phyloP scores from a whole-genome alignment of 2,797 vertebrate genomes.

The Remorina albescens region DNA sequence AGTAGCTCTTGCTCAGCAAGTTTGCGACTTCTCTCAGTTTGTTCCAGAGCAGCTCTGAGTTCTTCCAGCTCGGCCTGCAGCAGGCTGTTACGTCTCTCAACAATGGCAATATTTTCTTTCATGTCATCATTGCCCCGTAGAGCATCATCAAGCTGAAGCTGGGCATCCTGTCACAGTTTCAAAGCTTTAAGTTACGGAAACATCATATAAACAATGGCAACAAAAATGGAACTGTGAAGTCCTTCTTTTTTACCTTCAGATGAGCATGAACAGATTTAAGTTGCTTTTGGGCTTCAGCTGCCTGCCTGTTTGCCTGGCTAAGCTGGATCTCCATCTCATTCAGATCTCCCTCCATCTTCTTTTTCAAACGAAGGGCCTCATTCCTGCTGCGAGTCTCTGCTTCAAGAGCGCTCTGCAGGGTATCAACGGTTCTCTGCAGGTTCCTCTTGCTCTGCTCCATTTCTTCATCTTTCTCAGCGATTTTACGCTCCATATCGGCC shows the following conservation, averaged over 20 bases:
- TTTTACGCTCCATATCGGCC: constrained; percentile 89
- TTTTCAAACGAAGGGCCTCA: constrained; percentile 84
- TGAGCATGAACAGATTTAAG: constrained; percentile 85
- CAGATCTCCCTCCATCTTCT: no score
- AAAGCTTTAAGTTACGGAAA: neutral
- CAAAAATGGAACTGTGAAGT: neutral
- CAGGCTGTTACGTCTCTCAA: constrained; percentile 90
- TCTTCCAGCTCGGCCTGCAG: constrained; percentile 90
- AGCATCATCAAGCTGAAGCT: constrained; percentile 88
- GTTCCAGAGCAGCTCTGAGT: no score
- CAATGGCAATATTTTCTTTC: constrained; percentile 90
- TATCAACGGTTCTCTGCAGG: constrained; percentile 87
- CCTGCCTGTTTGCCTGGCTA: constrained; percentile 86
- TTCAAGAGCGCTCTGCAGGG: constrained; percentile 86
- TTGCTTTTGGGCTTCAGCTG: constrained; percentile 90
- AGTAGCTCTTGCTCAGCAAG: constrained; percentile 92
- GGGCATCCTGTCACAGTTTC: constrained; percentile 83
- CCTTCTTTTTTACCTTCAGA: constrained; percentile 84
- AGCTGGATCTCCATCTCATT: no score
- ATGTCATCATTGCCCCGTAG: constrained; percentile 86
- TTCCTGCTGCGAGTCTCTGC: constrained; percentile 84
- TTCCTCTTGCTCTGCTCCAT: constrained; percentile 93
- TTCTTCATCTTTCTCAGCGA: constrained; percentile 92
- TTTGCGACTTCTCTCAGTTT: no score
- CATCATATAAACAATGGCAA: neutral